A percentile compares a stretch with the other conserved stretches of the same genome.
Evolutionary conservation across 2,113 vertebrate species (phyloP).

Genomic region (Chloropsis cyanopogon): DNA sequence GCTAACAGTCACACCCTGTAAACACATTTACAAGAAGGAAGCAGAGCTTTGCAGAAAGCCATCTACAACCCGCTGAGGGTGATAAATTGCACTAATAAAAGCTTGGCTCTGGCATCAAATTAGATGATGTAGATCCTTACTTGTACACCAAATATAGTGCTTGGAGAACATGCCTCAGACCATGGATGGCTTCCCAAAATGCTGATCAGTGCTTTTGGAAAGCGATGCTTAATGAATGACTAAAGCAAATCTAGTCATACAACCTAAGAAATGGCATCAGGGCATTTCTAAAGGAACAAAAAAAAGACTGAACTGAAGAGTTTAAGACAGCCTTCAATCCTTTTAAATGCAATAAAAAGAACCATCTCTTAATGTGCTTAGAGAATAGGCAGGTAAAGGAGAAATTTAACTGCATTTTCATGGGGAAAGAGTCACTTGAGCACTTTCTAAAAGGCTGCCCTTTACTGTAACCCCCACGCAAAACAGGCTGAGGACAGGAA

Average conservation of each 20-base stretch:
- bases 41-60: not conserved
- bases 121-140: not conserved
- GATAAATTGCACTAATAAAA: constrained; percentile 43
- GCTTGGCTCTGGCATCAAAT: constrained; percentile 23
- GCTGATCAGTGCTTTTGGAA: constrained; percentile 30
- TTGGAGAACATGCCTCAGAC: constrained; percentile 28
- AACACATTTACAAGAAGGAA: not conserved
- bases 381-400: not conserved
- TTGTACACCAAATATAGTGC: constrained; percentile 58
- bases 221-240: constrained; percentile 4
- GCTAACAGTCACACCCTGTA: not conserved
- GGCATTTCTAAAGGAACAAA: not conserved
- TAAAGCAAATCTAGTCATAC: not conserved
- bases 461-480: not conserved
- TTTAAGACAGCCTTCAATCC: not conserved
- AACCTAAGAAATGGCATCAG: not conserved
- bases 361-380: not conserved
- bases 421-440: not conserved
- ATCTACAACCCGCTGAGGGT: not conserved
- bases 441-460: not conserved
- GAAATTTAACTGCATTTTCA: not conserved
- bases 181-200: constrained; percentile 45
- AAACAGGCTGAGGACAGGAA: not conserved
- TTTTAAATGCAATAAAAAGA: not conserved
- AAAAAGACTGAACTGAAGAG: not conserved